A percentile compares a stretch with the other conserved stretches of the same genome.
These are phyloP conservation scores for Myrmophylax atrothorax DNA, from an alignment of 2,113 vertebrate genomes.

Conservation along the genomic window DNA sequence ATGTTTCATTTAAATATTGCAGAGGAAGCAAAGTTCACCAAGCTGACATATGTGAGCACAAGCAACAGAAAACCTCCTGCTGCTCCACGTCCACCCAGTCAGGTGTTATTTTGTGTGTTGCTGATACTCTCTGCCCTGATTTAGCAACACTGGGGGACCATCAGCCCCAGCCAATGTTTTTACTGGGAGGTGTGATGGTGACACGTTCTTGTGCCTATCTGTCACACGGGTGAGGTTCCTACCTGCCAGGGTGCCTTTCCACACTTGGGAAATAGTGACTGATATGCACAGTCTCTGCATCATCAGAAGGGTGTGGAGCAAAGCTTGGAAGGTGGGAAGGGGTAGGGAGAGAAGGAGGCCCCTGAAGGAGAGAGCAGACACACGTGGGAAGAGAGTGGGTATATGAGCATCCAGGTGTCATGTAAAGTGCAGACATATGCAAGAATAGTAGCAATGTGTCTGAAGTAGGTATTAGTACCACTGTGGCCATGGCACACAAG, in stretches of 20 bases:
- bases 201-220: background rate
- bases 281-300: background rate
- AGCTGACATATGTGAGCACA: background rate
- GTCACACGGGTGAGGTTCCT: background rate
- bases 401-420: background rate
- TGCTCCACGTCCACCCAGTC: background rate
- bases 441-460: background rate
- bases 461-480: background rate
- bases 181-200: background rate
- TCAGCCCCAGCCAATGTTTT: background rate
- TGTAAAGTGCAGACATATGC: too few relatives aligned
- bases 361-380: background rate
- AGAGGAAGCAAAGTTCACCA: background rate
- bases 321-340: background rate
- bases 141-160: background rate
- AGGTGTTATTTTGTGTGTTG: background rate
- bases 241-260: background rate
- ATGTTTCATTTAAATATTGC: background rate
- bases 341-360: background rate
- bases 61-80: background rate
- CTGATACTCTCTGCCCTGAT: accelerated
- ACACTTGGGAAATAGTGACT: background rate
- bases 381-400: accelerated
- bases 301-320: background rate
- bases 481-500: background rate